These are phyloP conservation scores for Cinclus mexicanus DNA, from an alignment of 2,113 vertebrate genomes.

Conservation along the genomic window DNA sequence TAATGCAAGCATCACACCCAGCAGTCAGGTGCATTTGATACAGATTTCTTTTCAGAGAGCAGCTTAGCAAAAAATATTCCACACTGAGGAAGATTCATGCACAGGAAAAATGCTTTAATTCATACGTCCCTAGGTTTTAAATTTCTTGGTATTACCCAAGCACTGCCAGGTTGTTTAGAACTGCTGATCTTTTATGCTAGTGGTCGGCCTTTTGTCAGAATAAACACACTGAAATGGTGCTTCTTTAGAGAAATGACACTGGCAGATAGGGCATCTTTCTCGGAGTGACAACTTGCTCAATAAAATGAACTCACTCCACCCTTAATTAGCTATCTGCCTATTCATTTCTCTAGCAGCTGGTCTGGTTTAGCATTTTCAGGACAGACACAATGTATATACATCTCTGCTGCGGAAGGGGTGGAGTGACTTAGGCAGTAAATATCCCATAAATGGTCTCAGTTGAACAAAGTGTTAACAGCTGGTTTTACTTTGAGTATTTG, in stretches of 20 bases:
- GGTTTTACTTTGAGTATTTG: background rate
- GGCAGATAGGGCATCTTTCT: background rate
- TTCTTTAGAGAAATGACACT: background rate
- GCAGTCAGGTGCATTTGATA: background rate
- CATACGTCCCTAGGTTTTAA: accelerated
- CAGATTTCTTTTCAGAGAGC: background rate
- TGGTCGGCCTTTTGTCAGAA: background rate
- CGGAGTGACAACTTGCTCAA: background rate
- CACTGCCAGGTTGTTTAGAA: background rate
- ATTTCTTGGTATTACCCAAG: background rate
- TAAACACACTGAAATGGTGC: background rate
- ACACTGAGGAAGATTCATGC: accelerated
- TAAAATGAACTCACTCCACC: background rate
- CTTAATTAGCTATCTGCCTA: background rate
- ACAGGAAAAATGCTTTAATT: background rate
- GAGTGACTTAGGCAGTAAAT: background rate
- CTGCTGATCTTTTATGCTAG: background rate
- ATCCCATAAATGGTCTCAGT: background rate
- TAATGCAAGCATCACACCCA: background rate
- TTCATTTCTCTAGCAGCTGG: background rate
- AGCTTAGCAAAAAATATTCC: background rate
- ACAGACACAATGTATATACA: background rate
- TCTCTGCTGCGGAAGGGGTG: background rate
- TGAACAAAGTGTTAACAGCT: background rate
- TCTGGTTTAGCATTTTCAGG: background rate